Evolutionary conservation across 1,140 invertebrate genomes (phyloP), one percentile per base, ranked within the genome.

Genomic region (Octopus bimaculoides): DNA sequence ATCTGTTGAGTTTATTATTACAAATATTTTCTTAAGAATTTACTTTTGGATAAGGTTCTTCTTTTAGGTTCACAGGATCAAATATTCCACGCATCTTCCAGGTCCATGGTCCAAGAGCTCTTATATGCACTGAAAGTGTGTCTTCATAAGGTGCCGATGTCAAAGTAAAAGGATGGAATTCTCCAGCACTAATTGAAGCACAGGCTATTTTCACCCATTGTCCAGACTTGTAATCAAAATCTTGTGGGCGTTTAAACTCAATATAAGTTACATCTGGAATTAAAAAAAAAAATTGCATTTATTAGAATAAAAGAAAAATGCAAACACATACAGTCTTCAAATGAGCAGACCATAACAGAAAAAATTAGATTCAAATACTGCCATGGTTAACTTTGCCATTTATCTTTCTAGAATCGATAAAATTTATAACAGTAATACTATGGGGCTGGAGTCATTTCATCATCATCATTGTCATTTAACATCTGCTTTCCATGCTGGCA

Each of bases 61-160:
- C 96, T 0, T 95, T 94, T 87, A 96, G 95, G 85, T 95, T 97
- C 87, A 97, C 98, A 4, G 97, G 96, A 91, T 98, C 97, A 87
- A 99, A 98, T 86, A 97, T 97, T 89, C 98, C 98, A 66, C 98
- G 92, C 2, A 99, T 89, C 86, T 99, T 99, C 97, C 97, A 99
- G 0, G 98, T 99, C 98, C 98, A 99, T 0, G 98, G 98, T 0
- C 98, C 98, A 20, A 89, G 81, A 41, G 88, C 90, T 81, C 99
- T 98, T 81, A 99, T 99, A 89, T 99, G 98, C 84, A 98, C 96
- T 3, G 96, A 98, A 0, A 99, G 91, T 86, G 95, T 98, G 89
- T 99, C 98, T 88, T 99, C 97, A 86, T 99, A 98, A 0, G 98
- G 98, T 2, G 97, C 97, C 14, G 98, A 99, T 0, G 98, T 99